Conservation (phyloP, 2,797 vertebrate genomes). For the Mus caroli region DNA sequence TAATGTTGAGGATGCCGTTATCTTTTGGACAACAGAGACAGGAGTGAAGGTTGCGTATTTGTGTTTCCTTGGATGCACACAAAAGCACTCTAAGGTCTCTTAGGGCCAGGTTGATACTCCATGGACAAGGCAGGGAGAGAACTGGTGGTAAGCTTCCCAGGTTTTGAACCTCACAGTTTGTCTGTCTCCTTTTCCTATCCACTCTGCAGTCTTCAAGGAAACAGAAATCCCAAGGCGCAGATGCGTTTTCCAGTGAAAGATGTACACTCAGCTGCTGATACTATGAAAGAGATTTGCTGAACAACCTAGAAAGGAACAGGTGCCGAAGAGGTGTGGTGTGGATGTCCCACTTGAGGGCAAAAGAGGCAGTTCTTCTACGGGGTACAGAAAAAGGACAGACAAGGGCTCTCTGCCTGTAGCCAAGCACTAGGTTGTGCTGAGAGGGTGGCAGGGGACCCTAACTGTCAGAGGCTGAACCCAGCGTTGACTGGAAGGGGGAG, state of each 20-base stretch:
- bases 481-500: too few relatives aligned
- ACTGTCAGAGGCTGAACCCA: too few relatives aligned
- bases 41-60: too few relatives aligned
- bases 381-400: neutral
- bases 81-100: too few relatives aligned
- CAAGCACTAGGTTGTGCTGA: fast-evolving
- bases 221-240: neutral
- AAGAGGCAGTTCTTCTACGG: neutral
- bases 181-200: neutral
- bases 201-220: neutral
- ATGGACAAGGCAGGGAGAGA: too few relatives aligned
- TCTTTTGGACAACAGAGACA: neutral
- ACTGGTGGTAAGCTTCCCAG: fast-evolving
- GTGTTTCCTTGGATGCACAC: neutral
- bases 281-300: fast-evolving
- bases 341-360: neutral
- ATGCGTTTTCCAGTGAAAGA: neutral
- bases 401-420: neutral
- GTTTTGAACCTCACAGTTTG: fast-evolving
- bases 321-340: neutral
- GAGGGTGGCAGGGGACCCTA: fast-evolving
- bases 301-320: neutral
- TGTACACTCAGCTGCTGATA: neutral
- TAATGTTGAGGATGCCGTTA: neutral
- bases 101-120: fast-evolving